A percentile compares a stretch with the other conserved stretches of the same genome.
Evolutionary conservation across 1,140 invertebrate genomes (phyloP).

Genomic region (Heliconius eleuchia): DNA sequence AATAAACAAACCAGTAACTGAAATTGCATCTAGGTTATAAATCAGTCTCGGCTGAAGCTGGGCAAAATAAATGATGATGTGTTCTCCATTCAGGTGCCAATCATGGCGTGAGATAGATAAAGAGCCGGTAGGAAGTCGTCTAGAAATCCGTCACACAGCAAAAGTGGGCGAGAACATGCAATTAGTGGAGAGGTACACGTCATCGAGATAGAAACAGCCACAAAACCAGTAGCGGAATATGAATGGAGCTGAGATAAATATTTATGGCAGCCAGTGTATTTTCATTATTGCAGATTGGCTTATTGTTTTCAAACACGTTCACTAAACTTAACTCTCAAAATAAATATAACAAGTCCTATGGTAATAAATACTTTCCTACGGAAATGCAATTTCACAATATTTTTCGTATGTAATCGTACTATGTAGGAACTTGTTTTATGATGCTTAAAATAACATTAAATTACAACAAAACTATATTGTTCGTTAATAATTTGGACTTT

Average conservation of each 20-base stretch:
- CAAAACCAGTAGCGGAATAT: constrained; percentile 40
- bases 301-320: background rate
- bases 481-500: background rate
- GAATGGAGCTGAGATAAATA: constrained; percentile 46
- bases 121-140: constrained; percentile 53
- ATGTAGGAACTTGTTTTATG: background rate
- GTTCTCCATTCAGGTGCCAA: constrained; percentile 57
- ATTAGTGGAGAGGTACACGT: constrained; percentile 60
- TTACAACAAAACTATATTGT: background rate
- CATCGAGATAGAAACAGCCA: constrained; percentile 62
- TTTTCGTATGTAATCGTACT: background rate
- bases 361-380: background rate
- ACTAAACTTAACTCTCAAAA: background rate
- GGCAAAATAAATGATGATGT: constrained; percentile 50
- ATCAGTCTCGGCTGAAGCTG: constrained; percentile 44
- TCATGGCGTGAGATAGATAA: constrained; percentile 55
- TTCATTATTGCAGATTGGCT: background rate
- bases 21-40: constrained; percentile 49
- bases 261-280: constrained; percentile 7
- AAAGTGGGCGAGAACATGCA: constrained; percentile 65
- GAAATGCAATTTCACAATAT: background rate
- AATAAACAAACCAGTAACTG: constrained; percentile 1
- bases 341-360: background rate
- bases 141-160: constrained; percentile 56
- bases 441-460: background rate